These are phyloP conservation scores for Camelus dromedarius DNA, from an alignment of 2,113 vertebrate genomes.

Conservation along the genomic window DNA sequence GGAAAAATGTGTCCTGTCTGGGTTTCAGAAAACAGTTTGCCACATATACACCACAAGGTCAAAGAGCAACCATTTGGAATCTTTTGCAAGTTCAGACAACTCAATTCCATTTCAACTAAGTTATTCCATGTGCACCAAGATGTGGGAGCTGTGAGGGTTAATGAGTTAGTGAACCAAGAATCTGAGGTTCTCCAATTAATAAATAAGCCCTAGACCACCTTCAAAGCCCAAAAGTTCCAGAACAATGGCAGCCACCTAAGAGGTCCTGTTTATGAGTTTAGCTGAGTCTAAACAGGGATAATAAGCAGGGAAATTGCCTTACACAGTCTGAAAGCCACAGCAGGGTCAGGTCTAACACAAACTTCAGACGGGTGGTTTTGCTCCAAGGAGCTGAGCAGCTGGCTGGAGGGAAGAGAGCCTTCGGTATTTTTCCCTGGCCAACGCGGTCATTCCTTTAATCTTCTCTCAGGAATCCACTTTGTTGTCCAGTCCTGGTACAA, in stretches of 20 bases:
- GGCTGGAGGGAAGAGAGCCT: neutral
- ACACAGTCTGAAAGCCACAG: neutral
- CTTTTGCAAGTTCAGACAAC: neutral
- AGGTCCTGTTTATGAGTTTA: neutral
- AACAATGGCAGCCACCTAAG: neutral
- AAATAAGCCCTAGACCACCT: neutral
- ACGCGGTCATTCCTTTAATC: slow-evolving; percentile 43
- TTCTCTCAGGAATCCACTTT: slow-evolving; percentile 19
- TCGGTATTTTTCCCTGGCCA: slow-evolving; percentile 35
- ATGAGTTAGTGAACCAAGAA: neutral
- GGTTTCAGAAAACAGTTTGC: neutral
- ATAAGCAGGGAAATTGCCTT: neutral
- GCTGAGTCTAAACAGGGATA: neutral
- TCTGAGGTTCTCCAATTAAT: neutral
- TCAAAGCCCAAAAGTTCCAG: neutral
- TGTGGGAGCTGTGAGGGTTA: neutral
- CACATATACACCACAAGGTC: neutral
- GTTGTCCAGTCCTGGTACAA: neutral
- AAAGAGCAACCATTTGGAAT: neutral
- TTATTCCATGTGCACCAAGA: neutral
- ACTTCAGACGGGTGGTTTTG: slow-evolving; percentile 8
- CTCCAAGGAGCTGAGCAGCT: neutral
- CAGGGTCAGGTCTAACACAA: neutral
- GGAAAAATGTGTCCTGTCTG: neutral
- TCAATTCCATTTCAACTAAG: neutral